Evolutionary conservation across 1,140 invertebrate genomes (phyloP).

Genomic region (Zaprionus vittiger): DNA sequence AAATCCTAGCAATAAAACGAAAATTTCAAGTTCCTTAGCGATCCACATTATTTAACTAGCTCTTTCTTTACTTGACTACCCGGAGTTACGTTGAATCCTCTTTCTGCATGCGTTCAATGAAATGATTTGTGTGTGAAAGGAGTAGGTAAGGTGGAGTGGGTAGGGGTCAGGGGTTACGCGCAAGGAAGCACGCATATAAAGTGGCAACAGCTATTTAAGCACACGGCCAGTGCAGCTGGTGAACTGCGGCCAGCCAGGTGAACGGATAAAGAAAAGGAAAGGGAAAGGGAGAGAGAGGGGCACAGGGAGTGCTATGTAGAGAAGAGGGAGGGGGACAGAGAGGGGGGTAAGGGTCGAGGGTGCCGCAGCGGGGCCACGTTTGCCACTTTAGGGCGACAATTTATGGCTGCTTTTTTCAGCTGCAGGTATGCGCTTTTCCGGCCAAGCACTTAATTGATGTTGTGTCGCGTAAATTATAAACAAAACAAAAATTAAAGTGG

Average conservation of each 20-base stretch:
- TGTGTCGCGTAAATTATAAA: constrained; percentile 83
- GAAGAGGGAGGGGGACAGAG: background rate
- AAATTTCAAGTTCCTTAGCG: too few relatives aligned
- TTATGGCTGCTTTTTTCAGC: constrained; percentile 81
- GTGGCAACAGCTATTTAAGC: constrained; percentile 73
- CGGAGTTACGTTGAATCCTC: constrained; percentile 8
- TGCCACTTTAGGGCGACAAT: constrained; percentile 78
- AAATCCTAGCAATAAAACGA: too few relatives aligned
- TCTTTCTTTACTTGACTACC: constrained; percentile 18
- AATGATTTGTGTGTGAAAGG: constrained; percentile 56
- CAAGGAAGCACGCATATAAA: constrained; percentile 71
- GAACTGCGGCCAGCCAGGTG: constrained; percentile 28
- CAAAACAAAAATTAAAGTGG: constrained; percentile 83
- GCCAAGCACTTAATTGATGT: constrained; percentile 82
- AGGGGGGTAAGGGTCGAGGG: background rate
- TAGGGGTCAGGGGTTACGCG: constrained; percentile 35
- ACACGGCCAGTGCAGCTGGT: constrained; percentile 60
- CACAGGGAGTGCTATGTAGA: background rate
- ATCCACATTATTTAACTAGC: background rate
- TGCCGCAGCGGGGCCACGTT: constrained; percentile 9
- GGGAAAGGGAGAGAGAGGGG: background rate
- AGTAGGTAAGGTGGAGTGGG: background rate
- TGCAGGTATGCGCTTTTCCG: constrained; percentile 81
- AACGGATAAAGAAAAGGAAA: constrained; percentile 13
- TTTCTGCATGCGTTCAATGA: constrained; percentile 50